Evolutionary conservation across 2,797 vertebrate genomes (phyloP), one percentile per base, ranked within the genome.

Genomic region (Lacerta agilis): DNA sequence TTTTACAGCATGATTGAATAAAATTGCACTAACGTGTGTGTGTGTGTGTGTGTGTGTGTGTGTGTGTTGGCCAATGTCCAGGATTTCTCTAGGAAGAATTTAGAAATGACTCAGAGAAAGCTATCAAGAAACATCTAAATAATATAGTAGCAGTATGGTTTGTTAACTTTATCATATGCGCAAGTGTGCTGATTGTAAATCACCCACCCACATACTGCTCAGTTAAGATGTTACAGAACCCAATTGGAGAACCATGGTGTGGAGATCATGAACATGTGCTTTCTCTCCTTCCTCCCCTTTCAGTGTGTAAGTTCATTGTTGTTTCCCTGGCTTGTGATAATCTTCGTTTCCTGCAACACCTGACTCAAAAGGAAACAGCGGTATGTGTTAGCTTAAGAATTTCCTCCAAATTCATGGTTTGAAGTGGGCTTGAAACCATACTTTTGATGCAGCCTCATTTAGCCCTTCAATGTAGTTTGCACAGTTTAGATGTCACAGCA

Each of bases 1-100:
- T 90, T 87, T 94, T 91, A 79, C 66, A 78, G 85, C 43, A 67
- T 69, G 75, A 81, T 94, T 85, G 89, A 90, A 84, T 86, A 79
- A 69, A 73, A 79, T 1, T 1, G 1, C 33, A 55, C 45, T 80
- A 55, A 61, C 18, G 1, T 55, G 13, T 55, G 49, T 55, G 49
- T 55, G 49, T 49, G 10, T 49, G 43, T 43, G 45, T 45, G 45
- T 45, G 45, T 45, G 45, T 45, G 45, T 45, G 45, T 49, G 49
- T 55, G 49, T 55, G 0, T 9, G 38, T 91, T 72, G 2, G 33
- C 38, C 85, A 86, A 58, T 71, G 64, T 67, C 69, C 45, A 41
- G 4, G 33, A 23, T 43, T 27, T 93, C 87, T 88, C 72, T 85
- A 73, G 38, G 36, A 87, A 72, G n/a, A 75, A 55, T 71, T 82